These are phyloP conservation scores for Helicoverpa armigera DNA, from an alignment of 1,140 invertebrate species.

Conservation along the genomic window DNA sequence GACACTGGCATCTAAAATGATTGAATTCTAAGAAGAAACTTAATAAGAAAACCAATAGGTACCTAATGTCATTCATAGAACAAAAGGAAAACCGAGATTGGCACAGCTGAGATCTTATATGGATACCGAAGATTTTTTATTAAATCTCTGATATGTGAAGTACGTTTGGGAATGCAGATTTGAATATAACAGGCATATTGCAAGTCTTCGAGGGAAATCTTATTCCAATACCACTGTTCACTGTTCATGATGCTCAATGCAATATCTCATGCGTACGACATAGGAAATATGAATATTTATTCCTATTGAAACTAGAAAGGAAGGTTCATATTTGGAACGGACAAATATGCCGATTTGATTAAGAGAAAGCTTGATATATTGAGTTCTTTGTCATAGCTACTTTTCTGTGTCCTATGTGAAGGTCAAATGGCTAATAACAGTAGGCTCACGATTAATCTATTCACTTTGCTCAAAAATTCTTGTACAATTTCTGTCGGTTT, in stretches of 20 bases:
- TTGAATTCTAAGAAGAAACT: background rate
- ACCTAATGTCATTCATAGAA: conserved; percentile 43
- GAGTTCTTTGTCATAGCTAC: background rate
- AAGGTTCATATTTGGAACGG: conserved; percentile 24
- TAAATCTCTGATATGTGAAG: conserved; percentile 70
- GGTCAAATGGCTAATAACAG: background rate
- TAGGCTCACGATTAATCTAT: background rate
- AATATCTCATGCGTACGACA: conserved; percentile 41
- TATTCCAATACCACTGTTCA: conserved; percentile 44
- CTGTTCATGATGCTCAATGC: conserved; percentile 42
- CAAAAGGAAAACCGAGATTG: conserved; percentile 55
- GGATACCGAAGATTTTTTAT: conserved; percentile 62
- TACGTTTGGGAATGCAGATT: conserved; percentile 62
- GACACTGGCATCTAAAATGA: background rate
- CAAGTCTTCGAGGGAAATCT: conserved; percentile 31
- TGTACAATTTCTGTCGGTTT: too few relatives aligned
- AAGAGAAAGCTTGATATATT: conserved; percentile 7
- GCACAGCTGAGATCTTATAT: conserved; percentile 59
- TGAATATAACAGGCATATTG: conserved; percentile 57
- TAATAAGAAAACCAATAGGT: conserved; percentile 22
- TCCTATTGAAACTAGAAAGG: conserved; percentile 8
- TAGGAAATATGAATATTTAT: conserved; percentile 31
- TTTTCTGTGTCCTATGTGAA: background rate
- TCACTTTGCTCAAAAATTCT: too few relatives aligned
- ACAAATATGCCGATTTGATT: conserved; percentile 28